Conservation (phyloP, 2,797 vertebrate species). For the Lindbergichthys nudifrons region DNA sequence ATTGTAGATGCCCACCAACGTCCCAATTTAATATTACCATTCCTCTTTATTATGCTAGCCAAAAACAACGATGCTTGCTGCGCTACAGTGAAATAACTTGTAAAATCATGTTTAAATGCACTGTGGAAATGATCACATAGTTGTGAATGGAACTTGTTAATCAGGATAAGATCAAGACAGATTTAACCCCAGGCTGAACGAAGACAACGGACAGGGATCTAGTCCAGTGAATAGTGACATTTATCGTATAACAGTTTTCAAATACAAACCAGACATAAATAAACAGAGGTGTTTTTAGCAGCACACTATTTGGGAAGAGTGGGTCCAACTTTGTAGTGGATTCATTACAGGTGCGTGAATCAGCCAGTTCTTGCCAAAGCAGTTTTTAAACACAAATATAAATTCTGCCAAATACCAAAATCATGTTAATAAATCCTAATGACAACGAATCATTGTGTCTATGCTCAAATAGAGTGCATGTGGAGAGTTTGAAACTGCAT, state of each 20-base stretch:
- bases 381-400: background rate
- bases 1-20: background rate
- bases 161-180: slow-evolving; percentile 18
- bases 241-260: too few relatives aligned
- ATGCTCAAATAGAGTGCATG: background rate
- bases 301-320: background rate
- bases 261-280: background rate
- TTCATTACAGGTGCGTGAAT: background rate
- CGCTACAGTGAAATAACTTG: background rate
- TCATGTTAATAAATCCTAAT: slow-evolving; percentile 1
- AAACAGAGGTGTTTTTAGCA: background rate
- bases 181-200: slow-evolving; percentile 30
- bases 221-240: too few relatives aligned
- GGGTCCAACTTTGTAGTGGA: background rate
- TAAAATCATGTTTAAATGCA: slow-evolving; percentile 5
- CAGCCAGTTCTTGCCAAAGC: background rate
- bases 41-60: background rate
- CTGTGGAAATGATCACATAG: slow-evolving; percentile 8
- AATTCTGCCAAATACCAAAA: slow-evolving; percentile 2
- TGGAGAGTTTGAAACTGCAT: background rate
- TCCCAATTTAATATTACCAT: background rate
- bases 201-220: slow-evolving; percentile 27
- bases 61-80: slow-evolving; percentile 7
- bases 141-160: slow-evolving; percentile 26
- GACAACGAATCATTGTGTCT: background rate